These are phyloP conservation scores for Ceyx melanurus DNA, from an alignment of 2,113 vertebrate species.

Conservation along the genomic window DNA sequence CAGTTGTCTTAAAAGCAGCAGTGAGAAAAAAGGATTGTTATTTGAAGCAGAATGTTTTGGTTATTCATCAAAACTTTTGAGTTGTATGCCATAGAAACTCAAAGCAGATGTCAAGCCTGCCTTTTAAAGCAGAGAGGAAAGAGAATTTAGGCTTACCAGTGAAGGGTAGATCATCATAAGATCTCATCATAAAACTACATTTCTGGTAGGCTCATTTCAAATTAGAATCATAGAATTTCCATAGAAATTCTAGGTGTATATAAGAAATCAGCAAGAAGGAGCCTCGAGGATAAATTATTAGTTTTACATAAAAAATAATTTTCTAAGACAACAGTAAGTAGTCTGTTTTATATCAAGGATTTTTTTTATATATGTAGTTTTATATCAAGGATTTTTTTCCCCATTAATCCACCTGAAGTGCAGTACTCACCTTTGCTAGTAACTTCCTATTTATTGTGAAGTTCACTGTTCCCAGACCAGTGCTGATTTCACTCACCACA, in stretches of 20 bases:
- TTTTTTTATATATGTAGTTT: neutral
- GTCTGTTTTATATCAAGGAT: neutral
- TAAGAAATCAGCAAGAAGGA: neutral
- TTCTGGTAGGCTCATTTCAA: neutral
- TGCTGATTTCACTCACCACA: slow-evolving; percentile 83
- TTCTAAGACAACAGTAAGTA: neutral
- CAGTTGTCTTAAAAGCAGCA: no score
- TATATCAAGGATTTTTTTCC: neutral
- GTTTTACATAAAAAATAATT: neutral
- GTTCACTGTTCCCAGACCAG: slow-evolving; percentile 79
- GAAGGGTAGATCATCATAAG: neutral
- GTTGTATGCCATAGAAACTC: neutral
- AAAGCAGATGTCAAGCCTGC: neutral
- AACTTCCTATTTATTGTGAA: slow-evolving; percentile 87
- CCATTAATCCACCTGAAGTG: neutral
- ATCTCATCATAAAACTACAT: neutral
- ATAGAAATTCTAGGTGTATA: neutral
- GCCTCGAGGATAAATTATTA: neutral
- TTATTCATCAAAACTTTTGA: neutral
- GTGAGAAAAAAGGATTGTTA: no score
- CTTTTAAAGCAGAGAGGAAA: neutral
- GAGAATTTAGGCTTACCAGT: neutral
- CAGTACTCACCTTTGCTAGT: slow-evolving; percentile 84
- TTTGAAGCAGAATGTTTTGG: no score
- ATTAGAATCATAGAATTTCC: no score